A percentile compares a stretch with the other conserved stretches of the same genome.
phyloP scores from a whole-genome alignment of 2,797 vertebrate genomes.

The Phrynocephalus forsythii region DNA sequence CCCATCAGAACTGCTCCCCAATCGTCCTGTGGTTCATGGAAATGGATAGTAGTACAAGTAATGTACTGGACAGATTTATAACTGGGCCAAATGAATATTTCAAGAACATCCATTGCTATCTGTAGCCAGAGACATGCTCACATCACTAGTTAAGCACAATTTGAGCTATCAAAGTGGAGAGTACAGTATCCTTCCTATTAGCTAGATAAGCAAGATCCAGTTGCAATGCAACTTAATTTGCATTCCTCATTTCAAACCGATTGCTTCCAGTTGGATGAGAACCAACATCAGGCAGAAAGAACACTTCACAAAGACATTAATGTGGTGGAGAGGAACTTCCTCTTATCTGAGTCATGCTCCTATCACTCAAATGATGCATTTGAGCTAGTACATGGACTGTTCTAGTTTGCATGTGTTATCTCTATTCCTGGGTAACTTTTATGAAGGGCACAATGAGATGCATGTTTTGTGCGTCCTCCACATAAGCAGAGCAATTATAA shows the following conservation, averaged over 20 bases:
- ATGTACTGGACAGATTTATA: not conserved
- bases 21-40: not conserved
- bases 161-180: not conserved
- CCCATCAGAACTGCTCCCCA: not conserved
- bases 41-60: not conserved
- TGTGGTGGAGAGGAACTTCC: not conserved
- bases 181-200: not conserved
- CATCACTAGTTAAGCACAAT: not conserved
- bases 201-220: not conserved
- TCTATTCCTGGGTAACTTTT: not conserved
- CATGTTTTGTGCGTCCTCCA: not conserved
- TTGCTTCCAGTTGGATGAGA: not conserved
- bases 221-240: not conserved
- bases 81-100: not conserved
- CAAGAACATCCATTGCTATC: not conserved
- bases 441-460: not conserved
- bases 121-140: not conserved
- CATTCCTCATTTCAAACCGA: not conserved
- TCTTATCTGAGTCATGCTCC: not conserved
- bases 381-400: not conserved
- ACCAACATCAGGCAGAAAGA: not conserved
- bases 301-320: not conserved
- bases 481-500: not conserved
- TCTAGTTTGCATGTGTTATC: not conserved
- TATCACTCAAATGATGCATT: not conserved